Conservation (phyloP, 2,113 vertebrate genomes). For the Struthidea cinerea region DNA sequence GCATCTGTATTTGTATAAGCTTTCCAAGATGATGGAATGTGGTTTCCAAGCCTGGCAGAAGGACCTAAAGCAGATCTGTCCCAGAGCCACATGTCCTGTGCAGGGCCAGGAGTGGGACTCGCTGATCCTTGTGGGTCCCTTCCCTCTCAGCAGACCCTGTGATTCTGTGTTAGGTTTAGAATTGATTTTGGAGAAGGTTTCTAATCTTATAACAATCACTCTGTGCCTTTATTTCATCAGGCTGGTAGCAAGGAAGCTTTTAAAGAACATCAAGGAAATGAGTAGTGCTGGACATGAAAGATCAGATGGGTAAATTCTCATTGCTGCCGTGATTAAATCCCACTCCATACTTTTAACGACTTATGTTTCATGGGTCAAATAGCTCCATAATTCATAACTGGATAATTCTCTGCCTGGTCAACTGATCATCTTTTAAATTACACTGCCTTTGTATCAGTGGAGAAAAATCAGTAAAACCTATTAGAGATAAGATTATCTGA, state of each 20-base stretch:
- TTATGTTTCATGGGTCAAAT: neutral
- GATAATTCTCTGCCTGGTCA: constrained; percentile 6
- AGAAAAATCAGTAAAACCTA: neutral
- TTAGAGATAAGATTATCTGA: neutral
- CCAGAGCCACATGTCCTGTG: neutral
- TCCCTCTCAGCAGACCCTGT: neutral
- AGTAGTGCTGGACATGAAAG: neutral
- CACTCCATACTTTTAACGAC: neutral
- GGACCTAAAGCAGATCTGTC: neutral
- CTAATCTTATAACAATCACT: neutral
- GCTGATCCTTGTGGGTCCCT: neutral
- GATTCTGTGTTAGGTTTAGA: neutral
- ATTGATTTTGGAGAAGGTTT: neutral
- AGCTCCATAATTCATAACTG: neutral
- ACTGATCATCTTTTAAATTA: constrained; percentile 6
- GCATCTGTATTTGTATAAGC: neutral
- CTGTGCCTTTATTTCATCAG: neutral
- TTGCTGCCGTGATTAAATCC: constrained; percentile 21
- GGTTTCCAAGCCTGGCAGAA: neutral
- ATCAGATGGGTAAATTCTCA: constrained; percentile 15
- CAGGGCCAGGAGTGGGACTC: neutral
- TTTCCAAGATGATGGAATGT: neutral
- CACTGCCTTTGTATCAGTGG: neutral
- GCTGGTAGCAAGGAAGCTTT: neutral
- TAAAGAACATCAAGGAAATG: constrained; percentile 14